These are phyloP conservation scores for Meriones unguiculatus DNA, from an alignment of 2,113 vertebrate genomes.

Conservation along the genomic window DNA sequence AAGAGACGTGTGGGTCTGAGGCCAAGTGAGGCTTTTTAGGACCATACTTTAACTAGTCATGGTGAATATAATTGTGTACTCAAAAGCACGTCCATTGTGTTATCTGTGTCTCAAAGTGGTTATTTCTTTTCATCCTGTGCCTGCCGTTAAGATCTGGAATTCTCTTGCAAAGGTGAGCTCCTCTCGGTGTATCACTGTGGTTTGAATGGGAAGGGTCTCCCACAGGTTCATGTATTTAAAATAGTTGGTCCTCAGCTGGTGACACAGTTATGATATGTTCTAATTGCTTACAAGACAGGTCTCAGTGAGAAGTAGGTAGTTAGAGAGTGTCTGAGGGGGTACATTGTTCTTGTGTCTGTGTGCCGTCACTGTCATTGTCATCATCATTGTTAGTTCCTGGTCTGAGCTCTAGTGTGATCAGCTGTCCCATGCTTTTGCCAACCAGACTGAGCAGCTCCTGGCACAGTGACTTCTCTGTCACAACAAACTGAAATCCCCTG, in stretches of 20 bases:
- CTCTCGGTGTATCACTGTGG: background rate
- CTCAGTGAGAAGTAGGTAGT: background rate
- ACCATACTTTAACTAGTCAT: background rate
- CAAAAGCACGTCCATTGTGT: background rate
- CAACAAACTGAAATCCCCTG: background rate
- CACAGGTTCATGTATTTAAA: no score
- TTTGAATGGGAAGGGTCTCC: background rate
- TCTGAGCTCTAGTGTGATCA: background rate
- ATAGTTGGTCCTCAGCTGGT: background rate
- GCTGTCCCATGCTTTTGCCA: background rate
- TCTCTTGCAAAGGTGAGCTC: slow-evolving; percentile 21
- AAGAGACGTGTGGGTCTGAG: background rate
- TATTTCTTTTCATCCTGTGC: background rate
- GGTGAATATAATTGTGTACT: background rate
- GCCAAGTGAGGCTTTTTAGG: background rate
- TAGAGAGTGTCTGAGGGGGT: background rate
- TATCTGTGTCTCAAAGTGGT: background rate
- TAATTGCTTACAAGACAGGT: background rate
- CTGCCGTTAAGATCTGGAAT: background rate
- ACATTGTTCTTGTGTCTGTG: background rate
- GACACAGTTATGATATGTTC: background rate
- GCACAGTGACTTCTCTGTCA: background rate
- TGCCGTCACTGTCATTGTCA: background rate
- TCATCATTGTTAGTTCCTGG: background rate
- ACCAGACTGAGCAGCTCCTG: background rate